Evolutionary conservation across 2,797 vertebrate genomes (phyloP), one percentile per base, ranked within the genome.

Genomic region (Xyrichtys novacula): DNA sequence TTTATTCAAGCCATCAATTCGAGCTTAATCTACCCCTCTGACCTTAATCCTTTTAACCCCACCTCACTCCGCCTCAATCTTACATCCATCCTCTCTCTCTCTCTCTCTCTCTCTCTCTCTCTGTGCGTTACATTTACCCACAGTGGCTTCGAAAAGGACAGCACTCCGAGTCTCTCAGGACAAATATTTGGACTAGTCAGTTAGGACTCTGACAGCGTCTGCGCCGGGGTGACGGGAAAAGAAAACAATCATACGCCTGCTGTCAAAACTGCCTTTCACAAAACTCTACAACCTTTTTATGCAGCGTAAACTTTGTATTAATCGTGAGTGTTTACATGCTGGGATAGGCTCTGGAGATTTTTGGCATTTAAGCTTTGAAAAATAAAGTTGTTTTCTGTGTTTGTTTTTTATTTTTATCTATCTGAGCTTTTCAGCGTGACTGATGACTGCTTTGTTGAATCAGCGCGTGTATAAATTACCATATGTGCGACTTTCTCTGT

Each of bases 31-130:
- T 70, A 67, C 60, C 54, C 26, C 44, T 48, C 60, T 72, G 72
- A 81, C 68, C 68, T 74, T 69, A 72, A 84, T 87, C 68, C 46
- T 62, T 78, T 70, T 59, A 81, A 75, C 66, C 23, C 28, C 28
- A 34, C 46, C 61, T 53, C 48, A n/a, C 61, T 48, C 38, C 26
- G 54, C 36, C 38, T 68, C 15, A 44, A 28, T 76, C 48, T 66
- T 22, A 39, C 66, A 44, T 58, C 17, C 22, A 17, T 36, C 39
- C 59, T 60, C 38, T 62, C 10, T 58, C 29, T 67, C 56, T 29
- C 20, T 46, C 52, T n/a, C n/a, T n/a, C n/a, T n/a, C n/a, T n/a
- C n/a, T n/a, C n/a, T n/a, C 40, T 40, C 3, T 19, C 7, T 19
- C 8, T 52, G 11, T 20, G 32, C 43, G 32, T 47, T 47, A 3